Percentiles rank a stretch among this genome's conserved stretches.
These are phyloP conservation scores for Ptyas mucosa DNA, from an alignment of 2,113 vertebrate genomes.

Conservation along the genomic window DNA sequence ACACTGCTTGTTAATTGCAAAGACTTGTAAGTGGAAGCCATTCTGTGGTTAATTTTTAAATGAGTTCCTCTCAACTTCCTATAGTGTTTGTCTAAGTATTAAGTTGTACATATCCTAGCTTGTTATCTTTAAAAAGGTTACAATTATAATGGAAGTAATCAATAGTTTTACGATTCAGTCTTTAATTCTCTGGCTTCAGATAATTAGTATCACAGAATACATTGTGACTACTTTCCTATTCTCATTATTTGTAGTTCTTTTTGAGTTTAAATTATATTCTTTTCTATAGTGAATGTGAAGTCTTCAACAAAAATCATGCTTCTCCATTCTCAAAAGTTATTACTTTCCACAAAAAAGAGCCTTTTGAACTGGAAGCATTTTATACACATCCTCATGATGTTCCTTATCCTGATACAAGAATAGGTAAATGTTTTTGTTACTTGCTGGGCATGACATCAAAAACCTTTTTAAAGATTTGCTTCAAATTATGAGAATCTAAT, in stretches of 20 bases:
- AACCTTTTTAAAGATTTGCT: not conserved
- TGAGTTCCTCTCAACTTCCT: not conserved
- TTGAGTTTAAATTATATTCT: conserved; percentile 11
- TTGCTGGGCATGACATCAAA: not conserved
- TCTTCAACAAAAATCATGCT: conserved; percentile 90
- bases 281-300: conserved; percentile 87
- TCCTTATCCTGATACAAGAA: conserved; percentile 88
- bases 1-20: not conserved
- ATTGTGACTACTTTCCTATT: not conserved
- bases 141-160: not conserved
- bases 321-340: conserved; percentile 96
- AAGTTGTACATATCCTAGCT: not conserved
- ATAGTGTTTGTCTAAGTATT: not conserved
- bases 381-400: conserved; percentile 88
- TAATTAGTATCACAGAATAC: not conserved
- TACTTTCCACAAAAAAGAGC: conserved; percentile 95
- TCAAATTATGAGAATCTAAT: not conserved
- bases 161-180: not conserved
- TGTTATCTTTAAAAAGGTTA: not conserved
- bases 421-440: conserved; percentile 73
- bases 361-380: conserved; percentile 91
- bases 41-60: not conserved
- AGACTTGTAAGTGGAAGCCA: not conserved
- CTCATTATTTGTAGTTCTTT: not conserved
- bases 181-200: not conserved